phyloP scores from a whole-genome alignment of 2,797 vertebrate species.

The Pitangus sulphuratus region DNA sequence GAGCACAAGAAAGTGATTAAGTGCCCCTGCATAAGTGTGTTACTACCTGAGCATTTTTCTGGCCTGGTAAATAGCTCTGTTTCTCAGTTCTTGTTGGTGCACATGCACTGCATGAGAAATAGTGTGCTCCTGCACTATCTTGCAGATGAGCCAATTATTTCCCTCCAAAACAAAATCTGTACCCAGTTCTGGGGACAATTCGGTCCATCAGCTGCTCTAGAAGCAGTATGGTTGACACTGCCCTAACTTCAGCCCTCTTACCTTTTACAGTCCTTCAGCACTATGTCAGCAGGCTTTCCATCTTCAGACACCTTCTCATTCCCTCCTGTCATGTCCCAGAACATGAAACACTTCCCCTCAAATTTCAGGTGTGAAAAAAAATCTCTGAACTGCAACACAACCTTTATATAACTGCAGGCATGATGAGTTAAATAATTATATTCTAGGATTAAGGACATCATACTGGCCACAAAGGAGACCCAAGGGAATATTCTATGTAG shows the following conservation, averaged over 20 bases:
- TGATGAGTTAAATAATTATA: background rate
- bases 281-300: background rate
- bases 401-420: background rate
- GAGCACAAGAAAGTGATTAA: background rate
- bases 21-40: fast-evolving
- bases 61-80: background rate
- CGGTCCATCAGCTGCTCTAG: background rate
- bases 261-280: background rate
- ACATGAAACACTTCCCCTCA: background rate
- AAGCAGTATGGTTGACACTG: background rate
- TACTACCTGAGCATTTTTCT: background rate
- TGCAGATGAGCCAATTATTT: background rate
- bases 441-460: background rate
- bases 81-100: background rate
- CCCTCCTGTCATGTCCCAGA: background rate
- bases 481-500: background rate
- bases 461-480: background rate
- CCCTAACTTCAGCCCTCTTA: background rate
- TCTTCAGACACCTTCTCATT: background rate
- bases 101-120: background rate
- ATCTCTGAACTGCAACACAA: background rate
- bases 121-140: background rate
- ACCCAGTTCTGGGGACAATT: background rate
- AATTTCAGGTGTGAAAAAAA: background rate
- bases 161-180: background rate